Base-by-base conservation (phyloP, 2,113 vertebrate genomes). In the Lophura nycthemera region DNA sequence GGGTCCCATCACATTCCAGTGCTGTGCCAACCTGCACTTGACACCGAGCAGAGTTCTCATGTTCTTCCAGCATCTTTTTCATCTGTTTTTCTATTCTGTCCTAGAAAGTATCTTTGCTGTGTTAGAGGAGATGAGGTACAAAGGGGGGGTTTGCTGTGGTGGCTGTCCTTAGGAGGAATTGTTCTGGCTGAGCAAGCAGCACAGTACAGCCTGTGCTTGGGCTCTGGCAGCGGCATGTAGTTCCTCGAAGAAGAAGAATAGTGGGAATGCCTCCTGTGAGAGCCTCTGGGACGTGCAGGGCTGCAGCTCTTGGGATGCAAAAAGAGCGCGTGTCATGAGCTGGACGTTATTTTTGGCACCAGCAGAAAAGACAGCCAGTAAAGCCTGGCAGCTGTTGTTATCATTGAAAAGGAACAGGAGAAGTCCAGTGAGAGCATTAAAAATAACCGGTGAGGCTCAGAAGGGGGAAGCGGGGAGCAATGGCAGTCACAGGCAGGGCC, bases 281-380 rank as follows among this genome's bases (percentile, higher is more conserved):
- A 78, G 30, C 48, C 15, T 86, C 17, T 42, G 38, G 42, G 52
- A 17, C 0, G 0, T 27, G 43, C 1, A 11, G 50, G 32, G 27
- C 42, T 73, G 45, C 24, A 45, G 15, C 43, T 72, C 17, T 6
- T 9, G 40, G 38, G 19, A 27, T 59, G 34, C 18, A 85, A 83
- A 83, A 11, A 7, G 3, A 60, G 48, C 94, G 25, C 2, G 0
- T 8, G 13, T 2, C 47, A 47, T 0, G 0, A 25, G 36, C 10
- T 74, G 30, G 42, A 22, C 4, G 3, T 71, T 42, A 14, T 13
- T 17, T 73, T 78, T 64, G 63, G 34, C 32, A 42, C 4, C 25
- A 25, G 21, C 38, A 69, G 12, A 3, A 71, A 73, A 32, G 32
- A 43, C 13, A 64, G 56, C 42, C 2, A 22, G 34, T 25, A 79